These are phyloP conservation scores for Pangasius krempfi DNA, from an alignment of 2,797 vertebrate species.

Conservation along the genomic window DNA sequence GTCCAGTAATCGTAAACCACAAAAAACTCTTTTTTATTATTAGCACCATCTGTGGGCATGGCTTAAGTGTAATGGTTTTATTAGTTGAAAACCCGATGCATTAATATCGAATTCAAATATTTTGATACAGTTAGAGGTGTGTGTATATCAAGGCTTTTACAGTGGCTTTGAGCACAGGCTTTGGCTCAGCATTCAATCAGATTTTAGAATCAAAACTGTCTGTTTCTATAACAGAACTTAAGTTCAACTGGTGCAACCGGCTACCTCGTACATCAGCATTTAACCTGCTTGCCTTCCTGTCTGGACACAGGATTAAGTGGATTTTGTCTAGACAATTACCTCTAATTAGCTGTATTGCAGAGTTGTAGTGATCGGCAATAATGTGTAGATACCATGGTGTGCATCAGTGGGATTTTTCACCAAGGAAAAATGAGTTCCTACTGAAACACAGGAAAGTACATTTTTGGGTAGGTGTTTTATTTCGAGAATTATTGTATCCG, in stretches of 20 bases:
- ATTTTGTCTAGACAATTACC: background rate
- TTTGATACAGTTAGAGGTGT: background rate
- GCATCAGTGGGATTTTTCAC: background rate
- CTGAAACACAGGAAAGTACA: background rate
- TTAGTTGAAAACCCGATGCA: background rate
- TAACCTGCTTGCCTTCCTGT: constrained; percentile 4
- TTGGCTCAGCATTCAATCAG: background rate
- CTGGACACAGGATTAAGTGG: background rate
- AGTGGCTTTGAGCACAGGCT: background rate
- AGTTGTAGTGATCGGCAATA: background rate
- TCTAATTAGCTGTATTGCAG: background rate
- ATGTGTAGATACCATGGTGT: background rate
- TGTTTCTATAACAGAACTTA: background rate
- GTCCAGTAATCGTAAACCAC: background rate
- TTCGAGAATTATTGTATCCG: background rate
- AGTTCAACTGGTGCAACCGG: background rate
- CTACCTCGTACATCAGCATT: background rate
- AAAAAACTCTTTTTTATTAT: background rate
- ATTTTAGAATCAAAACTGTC: background rate
- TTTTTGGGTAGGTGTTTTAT: background rate
- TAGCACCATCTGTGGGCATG: background rate
- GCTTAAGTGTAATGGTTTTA: background rate
- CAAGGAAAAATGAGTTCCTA: background rate
- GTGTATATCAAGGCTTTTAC: background rate
- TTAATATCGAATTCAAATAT: background rate